phyloP scores from a whole-genome alignment of 2,888 invertebrate genomes.

The Drosophila paucipuncta region DNA sequence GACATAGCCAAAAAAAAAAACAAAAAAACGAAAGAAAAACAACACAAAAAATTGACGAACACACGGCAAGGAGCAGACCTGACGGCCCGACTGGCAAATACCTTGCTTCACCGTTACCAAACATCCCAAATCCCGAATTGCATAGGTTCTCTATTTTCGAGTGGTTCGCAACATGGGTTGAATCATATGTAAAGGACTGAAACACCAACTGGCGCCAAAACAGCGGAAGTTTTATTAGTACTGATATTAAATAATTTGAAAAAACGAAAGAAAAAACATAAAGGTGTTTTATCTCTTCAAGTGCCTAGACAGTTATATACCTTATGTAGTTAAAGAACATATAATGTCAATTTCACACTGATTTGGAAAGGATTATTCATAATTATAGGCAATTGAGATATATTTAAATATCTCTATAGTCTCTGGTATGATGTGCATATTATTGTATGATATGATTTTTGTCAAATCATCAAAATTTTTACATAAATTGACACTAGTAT shows the following conservation, averaged over 20 bases:
- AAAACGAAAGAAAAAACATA: not conserved
- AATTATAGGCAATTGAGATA: not conserved
- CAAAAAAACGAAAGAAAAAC: slow-evolving; percentile 13
- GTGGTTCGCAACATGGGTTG: not conserved
- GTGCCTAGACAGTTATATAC: not conserved
- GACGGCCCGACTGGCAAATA: slow-evolving; percentile 29
- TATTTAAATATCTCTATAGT: not conserved
- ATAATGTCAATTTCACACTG: not conserved
- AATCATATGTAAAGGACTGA: not conserved
- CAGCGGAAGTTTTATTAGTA: not conserved
- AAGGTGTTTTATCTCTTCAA: not conserved
- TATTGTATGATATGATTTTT: too few species aligned
- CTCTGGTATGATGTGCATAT: too few species aligned
- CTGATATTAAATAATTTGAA: not conserved
- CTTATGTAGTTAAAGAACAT: not conserved
- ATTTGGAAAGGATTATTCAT: not conserved
- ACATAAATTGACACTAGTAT: too few species aligned
- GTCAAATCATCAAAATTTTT: too few species aligned
- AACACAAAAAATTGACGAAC: slow-evolving; percentile 6
- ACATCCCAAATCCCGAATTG: too few species aligned
- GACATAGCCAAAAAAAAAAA: slow-evolving; percentile 40
- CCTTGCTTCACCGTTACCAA: slow-evolving; percentile 3
- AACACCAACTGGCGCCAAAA: not conserved
- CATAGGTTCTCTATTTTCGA: not conserved
- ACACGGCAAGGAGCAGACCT: slow-evolving; percentile 21